These are phyloP conservation scores for Rutpela maculata DNA, from an alignment of 2,888 invertebrate genomes.

Conservation along the genomic window DNA sequence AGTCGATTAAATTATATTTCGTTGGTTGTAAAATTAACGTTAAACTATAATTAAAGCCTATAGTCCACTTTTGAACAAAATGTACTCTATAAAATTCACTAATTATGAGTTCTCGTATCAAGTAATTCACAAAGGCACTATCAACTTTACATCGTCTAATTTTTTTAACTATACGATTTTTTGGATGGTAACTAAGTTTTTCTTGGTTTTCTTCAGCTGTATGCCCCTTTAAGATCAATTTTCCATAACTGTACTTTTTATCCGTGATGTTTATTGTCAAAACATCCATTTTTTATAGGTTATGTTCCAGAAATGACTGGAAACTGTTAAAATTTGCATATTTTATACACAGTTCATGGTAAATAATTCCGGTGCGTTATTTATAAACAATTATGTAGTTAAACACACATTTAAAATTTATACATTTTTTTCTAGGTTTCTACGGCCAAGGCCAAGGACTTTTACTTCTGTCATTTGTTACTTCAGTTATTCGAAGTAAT, in stretches of 20 bases:
- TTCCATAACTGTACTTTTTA: constrained; percentile 47
- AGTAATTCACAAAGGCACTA: constrained; percentile 66
- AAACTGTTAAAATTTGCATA: constrained; percentile 1
- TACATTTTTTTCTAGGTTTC: neutral
- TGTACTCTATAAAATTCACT: constrained; percentile 61
- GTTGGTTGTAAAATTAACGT: constrained; percentile 74
- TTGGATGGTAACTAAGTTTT: neutral
- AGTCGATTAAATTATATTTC: constrained; percentile 80
- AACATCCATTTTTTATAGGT: constrained; percentile 34
- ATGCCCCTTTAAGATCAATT: constrained; percentile 39
- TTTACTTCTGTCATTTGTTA: neutral
- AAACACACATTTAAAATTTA: neutral
- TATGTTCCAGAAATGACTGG: constrained; percentile 13
- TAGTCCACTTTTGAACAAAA: constrained; percentile 54
- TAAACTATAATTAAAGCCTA: constrained; percentile 16
- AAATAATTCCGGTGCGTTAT: neutral
- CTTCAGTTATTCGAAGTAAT: neutral
- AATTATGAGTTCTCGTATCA: constrained; percentile 64
- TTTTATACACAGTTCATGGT: neutral
- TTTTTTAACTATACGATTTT: neutral
- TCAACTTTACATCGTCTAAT: constrained; percentile 57
- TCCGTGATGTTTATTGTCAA: constrained; percentile 42
- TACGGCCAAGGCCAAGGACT: neutral
- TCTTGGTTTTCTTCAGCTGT: constrained; percentile 15
- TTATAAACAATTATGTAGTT: neutral